Conservation (phyloP, 2,797 vertebrate species). For the Lates japonicus region DNA sequence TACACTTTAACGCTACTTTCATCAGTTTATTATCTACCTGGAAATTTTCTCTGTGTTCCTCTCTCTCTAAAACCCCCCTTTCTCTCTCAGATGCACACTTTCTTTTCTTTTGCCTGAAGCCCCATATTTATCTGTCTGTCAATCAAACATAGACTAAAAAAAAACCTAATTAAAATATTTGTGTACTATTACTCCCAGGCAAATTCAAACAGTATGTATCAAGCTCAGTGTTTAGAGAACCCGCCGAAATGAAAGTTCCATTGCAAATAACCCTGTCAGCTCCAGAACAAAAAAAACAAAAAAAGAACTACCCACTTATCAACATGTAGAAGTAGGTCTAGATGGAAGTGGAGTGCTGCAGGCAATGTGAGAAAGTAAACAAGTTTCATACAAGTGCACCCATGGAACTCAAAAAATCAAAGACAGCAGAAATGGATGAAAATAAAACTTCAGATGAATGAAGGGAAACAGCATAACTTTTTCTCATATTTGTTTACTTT, state of each 20-base stretch:
- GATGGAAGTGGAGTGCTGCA: slow-evolving; percentile 64
- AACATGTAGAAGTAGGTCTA: slow-evolving; percentile 50
- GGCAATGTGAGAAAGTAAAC: slow-evolving; percentile 68
- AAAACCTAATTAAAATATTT: slow-evolving; percentile 65
- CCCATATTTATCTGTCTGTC: slow-evolving; percentile 66
- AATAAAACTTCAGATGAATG: slow-evolving; percentile 62
- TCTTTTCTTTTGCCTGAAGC: slow-evolving; percentile 60
- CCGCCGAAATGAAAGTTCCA: slow-evolving; percentile 47
- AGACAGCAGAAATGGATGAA: slow-evolving; percentile 45
- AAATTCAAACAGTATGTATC: slow-evolving; percentile 55
- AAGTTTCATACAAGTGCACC: slow-evolving; percentile 63
- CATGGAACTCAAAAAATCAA: slow-evolving; percentile 61
- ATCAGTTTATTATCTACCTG: slow-evolving; percentile 30
- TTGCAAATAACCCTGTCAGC: slow-evolving; percentile 57
- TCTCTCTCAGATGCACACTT: background rate
- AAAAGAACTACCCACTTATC: slow-evolving; percentile 56
- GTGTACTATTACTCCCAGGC: slow-evolving; percentile 62
- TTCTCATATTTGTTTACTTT: slow-evolving; percentile 56
- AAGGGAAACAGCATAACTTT: slow-evolving; percentile 52
- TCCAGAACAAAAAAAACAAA: slow-evolving; percentile 22
- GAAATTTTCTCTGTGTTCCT: slow-evolving; percentile 29
- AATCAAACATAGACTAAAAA: slow-evolving; percentile 58
- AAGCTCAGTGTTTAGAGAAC: slow-evolving; percentile 58
- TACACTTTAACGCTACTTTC: slow-evolving; percentile 23
- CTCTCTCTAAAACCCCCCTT: background rate